A percentile compares a stretch with the other conserved stretches of the same genome.
These are phyloP conservation scores for Encarsia formosa DNA, from an alignment of 2,888 invertebrate species.

Conservation along the genomic window DNA sequence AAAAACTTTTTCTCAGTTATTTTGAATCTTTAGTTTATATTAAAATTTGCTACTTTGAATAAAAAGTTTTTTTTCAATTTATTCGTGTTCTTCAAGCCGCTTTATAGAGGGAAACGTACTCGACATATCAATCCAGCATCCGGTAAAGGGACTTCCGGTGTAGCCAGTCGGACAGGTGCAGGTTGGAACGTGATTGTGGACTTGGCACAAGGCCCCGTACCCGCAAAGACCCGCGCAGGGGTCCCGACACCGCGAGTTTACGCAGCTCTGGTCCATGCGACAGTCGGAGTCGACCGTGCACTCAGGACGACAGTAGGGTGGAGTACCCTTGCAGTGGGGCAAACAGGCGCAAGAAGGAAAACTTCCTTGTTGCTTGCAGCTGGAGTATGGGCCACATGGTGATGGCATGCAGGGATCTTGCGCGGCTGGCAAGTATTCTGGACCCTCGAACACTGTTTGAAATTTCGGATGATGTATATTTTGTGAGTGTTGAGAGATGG, in stretches of 20 bases:
- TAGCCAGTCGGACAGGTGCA: conserved; percentile 61
- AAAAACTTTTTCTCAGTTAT: conserved; percentile 21
- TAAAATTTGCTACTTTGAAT: neutral
- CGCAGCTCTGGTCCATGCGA: conserved; percentile 63
- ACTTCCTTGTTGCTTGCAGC: conserved; percentile 60
- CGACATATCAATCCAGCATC: conserved; percentile 72
- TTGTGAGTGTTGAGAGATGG: too few species aligned
- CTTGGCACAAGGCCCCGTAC: conserved; percentile 65
- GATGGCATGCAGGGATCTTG: conserved; percentile 68
- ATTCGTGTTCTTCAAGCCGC: conserved; percentile 44
- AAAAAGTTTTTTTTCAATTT: neutral
- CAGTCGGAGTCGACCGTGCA: conserved; percentile 64
- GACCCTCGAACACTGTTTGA: too few species aligned
- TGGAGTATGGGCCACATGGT: conserved; percentile 68
- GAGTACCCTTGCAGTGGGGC: conserved; percentile 62
- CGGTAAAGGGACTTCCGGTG: conserved; percentile 67
- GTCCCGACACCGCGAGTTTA: conserved; percentile 67
- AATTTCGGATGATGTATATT: too few species aligned
- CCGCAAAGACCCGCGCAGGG: conserved; percentile 71
- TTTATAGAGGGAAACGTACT: conserved; percentile 53
- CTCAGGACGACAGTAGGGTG: conserved; percentile 66
- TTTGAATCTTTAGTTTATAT: too few species aligned
- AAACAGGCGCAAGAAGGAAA: conserved; percentile 64
- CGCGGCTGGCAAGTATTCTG: conserved; percentile 40
- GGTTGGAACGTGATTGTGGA: conserved; percentile 68